phyloP scores from a whole-genome alignment of 2,888 invertebrate genomes.

The Acronicta alni region DNA sequence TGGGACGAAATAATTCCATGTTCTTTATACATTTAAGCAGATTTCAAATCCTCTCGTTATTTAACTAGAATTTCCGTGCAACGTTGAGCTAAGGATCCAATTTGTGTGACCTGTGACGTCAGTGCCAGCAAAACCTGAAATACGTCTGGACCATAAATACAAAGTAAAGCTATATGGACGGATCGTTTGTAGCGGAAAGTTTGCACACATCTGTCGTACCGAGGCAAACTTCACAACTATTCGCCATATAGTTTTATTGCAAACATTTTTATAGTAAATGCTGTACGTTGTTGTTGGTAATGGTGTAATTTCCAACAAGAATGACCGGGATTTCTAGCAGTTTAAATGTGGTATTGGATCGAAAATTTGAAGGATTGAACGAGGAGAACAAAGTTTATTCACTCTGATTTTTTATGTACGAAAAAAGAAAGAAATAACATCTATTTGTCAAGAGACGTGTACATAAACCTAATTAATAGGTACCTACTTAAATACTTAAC shows the following conservation, averaged over 20 bases:
- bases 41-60: neutral
- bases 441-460: too few species aligned
- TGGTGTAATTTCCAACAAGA: conserved; percentile 11
- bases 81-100: conserved; percentile 18
- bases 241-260: conserved; percentile 32
- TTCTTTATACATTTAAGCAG: too few species aligned
- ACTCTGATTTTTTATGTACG: too few species aligned
- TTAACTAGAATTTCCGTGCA: conserved; percentile 3
- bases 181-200: conserved; percentile 19
- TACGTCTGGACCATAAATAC: conserved; percentile 35
- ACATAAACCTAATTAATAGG: too few species aligned
- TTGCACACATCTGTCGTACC: conserved; percentile 29
- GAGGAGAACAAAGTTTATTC: too few species aligned
- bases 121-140: conserved; percentile 16
- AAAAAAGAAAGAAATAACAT: too few species aligned
- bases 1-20: too few species aligned
- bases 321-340: conserved; percentile 1
- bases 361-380: neutral
- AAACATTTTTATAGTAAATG: conserved; percentile 35
- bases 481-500: too few species aligned
- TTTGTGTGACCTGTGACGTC: conserved; percentile 8
- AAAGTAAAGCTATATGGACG: conserved; percentile 18
- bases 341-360: neutral
- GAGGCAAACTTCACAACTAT: conserved; percentile 32
- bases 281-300: conserved; percentile 27